These are phyloP conservation scores for Tyria jacobaeae DNA, from an alignment of 2,888 invertebrate species.

Conservation along the genomic window DNA sequence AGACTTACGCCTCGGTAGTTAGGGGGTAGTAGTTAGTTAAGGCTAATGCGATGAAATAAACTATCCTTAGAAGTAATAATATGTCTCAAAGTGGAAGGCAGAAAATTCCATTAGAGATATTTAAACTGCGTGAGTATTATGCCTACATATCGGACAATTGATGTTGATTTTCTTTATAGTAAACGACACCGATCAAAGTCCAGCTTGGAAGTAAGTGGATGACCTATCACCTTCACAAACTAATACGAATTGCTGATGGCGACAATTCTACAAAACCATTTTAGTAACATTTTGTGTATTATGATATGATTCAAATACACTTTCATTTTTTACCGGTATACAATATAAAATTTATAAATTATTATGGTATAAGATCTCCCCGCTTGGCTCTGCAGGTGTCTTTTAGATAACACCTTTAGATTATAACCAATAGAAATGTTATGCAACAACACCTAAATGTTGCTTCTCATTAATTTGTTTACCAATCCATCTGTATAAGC, in stretches of 20 bases:
- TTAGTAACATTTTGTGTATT: not conserved
- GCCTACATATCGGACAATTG: conserved; percentile 55
- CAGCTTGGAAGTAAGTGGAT: conserved; percentile 47
- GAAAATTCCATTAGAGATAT: not conserved
- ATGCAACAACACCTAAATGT: too few relatives aligned
- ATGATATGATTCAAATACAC: not conserved
- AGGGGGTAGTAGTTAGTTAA: too few relatives aligned
- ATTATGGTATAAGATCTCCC: too few relatives aligned
- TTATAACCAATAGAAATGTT: too few relatives aligned
- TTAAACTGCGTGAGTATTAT: conserved; percentile 19
- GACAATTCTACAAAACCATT: conserved; percentile 16
- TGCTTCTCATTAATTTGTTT: too few relatives aligned
- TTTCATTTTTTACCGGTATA: too few relatives aligned
- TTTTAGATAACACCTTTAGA: too few relatives aligned
- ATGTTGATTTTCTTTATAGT: conserved; percentile 58
- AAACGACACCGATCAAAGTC: conserved; percentile 59
- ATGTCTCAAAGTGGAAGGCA: not conserved
- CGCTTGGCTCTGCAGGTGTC: too few relatives aligned
- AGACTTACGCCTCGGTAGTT: too few relatives aligned
- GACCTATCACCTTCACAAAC: conserved; percentile 47
- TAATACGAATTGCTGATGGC: conserved; percentile 58
- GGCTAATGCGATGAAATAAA: not conserved
- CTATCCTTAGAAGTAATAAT: not conserved
- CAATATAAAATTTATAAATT: too few relatives aligned
- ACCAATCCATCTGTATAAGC: too few relatives aligned